A percentile compares a stretch with the other conserved stretches of the same genome.
phyloP scores from a whole-genome alignment of 1,140 invertebrate species.

The Lamellibrachia luymesi region DNA sequence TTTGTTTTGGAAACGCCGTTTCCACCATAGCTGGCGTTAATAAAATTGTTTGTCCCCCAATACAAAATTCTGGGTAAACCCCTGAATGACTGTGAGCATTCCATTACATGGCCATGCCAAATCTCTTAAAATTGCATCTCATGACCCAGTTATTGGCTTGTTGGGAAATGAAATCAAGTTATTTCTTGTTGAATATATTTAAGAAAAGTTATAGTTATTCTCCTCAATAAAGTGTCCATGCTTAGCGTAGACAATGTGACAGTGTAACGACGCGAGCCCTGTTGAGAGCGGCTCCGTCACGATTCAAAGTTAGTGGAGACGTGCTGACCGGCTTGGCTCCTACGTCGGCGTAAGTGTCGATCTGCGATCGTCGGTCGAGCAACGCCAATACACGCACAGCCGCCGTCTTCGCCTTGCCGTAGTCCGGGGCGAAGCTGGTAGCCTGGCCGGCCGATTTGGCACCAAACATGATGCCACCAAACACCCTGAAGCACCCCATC shows the following conservation, averaged over 20 bases:
- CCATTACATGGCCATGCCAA: no score
- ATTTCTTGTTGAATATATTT: no score
- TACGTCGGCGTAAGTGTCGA: conserved; percentile 52
- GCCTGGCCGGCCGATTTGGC: conserved; percentile 85
- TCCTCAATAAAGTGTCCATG: no score
- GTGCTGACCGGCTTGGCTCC: conserved; percentile 44
- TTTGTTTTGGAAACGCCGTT: no score
- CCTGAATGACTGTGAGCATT: no score
- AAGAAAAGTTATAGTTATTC: no score
- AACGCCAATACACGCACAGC: conserved; percentile 64
- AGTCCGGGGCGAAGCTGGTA: conserved; percentile 82
- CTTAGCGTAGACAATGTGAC: neutral
- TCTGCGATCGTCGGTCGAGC: conserved; percentile 58
- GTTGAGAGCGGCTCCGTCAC: neutral
- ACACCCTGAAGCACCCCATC: conserved; percentile 65
- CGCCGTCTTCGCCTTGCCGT: conserved; percentile 78
- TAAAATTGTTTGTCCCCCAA: no score
- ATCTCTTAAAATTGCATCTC: no score
- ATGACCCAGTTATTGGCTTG: no score
- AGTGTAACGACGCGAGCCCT: neutral
- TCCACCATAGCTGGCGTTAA: no score
- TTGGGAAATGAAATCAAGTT: no score
- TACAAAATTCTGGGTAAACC: no score
- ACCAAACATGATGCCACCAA: conserved; percentile 80
- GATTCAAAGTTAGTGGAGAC: neutral